Conservation (phyloP, 2,113 vertebrate genomes). For the Misgurnus anguillicaudatus region DNA sequence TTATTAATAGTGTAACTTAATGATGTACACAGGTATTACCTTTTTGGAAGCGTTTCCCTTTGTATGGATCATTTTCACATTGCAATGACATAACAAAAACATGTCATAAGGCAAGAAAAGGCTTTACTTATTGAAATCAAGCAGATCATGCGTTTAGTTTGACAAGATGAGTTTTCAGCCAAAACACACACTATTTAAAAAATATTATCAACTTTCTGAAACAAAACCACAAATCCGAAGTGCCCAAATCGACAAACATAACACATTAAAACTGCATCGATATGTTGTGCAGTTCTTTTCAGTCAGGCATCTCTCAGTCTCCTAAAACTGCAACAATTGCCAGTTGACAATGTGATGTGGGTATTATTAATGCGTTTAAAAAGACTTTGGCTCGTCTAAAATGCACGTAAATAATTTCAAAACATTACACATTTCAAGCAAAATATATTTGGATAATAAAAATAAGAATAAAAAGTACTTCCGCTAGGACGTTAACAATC, state of each 20-base stretch:
- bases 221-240: too few species aligned
- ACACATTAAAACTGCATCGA: background rate
- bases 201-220: too few species aligned
- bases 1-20: conserved; percentile 18
- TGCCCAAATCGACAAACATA: too few species aligned
- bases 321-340: background rate
- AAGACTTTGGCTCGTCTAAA: background rate
- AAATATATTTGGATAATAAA: background rate
- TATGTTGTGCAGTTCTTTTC: background rate
- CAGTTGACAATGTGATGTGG: too few species aligned
- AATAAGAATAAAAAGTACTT: background rate
- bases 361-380: background rate
- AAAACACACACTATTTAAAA: background rate
- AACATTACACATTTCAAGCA: background rate
- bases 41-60: background rate
- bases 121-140: background rate
- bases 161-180: background rate
- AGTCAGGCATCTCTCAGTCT: background rate
- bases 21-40: background rate
- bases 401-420: background rate
- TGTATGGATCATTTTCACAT: too few species aligned
- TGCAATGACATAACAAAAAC: too few species aligned
- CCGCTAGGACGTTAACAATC: conserved; percentile 9
- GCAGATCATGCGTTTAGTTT: background rate
- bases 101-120: too few species aligned